Base-by-base conservation (phyloP, 2,797 vertebrate genomes). In the Neosilurus hyrtlii region DNA sequence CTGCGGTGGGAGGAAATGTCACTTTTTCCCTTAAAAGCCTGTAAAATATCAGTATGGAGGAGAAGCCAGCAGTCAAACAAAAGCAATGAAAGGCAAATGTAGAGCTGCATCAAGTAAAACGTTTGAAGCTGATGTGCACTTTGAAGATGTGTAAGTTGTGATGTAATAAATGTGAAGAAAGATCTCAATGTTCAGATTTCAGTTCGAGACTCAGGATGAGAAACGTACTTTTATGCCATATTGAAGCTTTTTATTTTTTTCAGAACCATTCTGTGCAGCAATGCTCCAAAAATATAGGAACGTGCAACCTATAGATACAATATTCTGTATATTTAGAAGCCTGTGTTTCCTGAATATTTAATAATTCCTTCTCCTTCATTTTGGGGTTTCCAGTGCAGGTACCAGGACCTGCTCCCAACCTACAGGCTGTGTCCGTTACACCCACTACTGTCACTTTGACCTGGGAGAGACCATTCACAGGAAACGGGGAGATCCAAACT, bases 401-500 rank as follows among this genome's bases (percentile, higher is more conserved):
- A 3, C 96, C 98, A 0, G 97, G 98, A 11, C 97, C 98, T 0
- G 96, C 97, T 79, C 96, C 97, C 7, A 98, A 98, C 86, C 94
- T 99, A 84, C 95, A 95, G 78, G 96, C 94, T 0, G 90, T 91
- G 1, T 93, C 96, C 1, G 86, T 86, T n/a, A 93, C 95, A 0
- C 94, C 97, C 0, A 96, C 95, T 15, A 96, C 97, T 0, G 87
- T 97, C 59, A 93, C 93, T 0, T 88, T 99, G 83, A 96, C 89
- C 73, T 99, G 98, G 98, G 96, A 97, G 73, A 96, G 93, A 0
- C 98, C 98, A 0, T 66, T 96, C 79, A 97, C 94, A 0, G 97
- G 96, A 86, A 99, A 98, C 1, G 97, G 97, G 1, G 97, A 98
- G 57, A 96, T 98, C 88, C 95, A 97, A 90, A 97, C 94, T 87